These are phyloP conservation scores for Lepidostoma basale DNA, from an alignment of 1,140 invertebrate genomes.

Conservation along the genomic window DNA sequence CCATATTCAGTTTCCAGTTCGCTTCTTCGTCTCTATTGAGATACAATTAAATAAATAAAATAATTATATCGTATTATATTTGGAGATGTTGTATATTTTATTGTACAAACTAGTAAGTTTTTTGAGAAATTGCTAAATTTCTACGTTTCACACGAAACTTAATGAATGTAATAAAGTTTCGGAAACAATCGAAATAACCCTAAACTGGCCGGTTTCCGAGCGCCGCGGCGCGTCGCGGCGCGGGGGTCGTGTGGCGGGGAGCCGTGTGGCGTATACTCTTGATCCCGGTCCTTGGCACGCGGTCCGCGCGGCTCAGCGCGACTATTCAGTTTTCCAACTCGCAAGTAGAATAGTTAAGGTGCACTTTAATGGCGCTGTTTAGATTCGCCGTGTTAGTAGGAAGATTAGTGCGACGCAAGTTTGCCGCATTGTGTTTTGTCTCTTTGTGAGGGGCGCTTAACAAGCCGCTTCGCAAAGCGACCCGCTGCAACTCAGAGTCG, in stretches of 20 bases:
- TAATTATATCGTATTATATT: too few species aligned
- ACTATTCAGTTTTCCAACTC: constrained; percentile 23
- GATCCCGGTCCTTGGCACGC: constrained; percentile 20
- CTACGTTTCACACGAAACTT: too few species aligned
- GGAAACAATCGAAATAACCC: not conserved
- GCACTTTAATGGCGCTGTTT: constrained; percentile 32
- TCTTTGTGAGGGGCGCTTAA: constrained; percentile 29
- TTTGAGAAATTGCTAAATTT: too few species aligned
- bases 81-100: too few species aligned
- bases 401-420: constrained; percentile 36
- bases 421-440: constrained; percentile 34
- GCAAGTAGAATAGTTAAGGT: constrained; percentile 36
- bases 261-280: too few species aligned
- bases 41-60: too few species aligned
- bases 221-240: too few species aligned
- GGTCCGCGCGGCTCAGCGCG: constrained; percentile 11
- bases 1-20: too few species aligned
- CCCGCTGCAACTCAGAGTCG: not conserved
- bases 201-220: not conserved
- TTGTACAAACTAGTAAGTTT: too few species aligned
- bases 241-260: too few species aligned
- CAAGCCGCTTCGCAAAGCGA: not conserved
- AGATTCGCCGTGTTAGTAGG: constrained; percentile 28
- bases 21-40: too few species aligned
- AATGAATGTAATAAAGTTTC: not conserved